These are phyloP conservation scores for Drosophila subquinaria DNA, from an alignment of 2,888 invertebrate genomes.

Conservation along the genomic window DNA sequence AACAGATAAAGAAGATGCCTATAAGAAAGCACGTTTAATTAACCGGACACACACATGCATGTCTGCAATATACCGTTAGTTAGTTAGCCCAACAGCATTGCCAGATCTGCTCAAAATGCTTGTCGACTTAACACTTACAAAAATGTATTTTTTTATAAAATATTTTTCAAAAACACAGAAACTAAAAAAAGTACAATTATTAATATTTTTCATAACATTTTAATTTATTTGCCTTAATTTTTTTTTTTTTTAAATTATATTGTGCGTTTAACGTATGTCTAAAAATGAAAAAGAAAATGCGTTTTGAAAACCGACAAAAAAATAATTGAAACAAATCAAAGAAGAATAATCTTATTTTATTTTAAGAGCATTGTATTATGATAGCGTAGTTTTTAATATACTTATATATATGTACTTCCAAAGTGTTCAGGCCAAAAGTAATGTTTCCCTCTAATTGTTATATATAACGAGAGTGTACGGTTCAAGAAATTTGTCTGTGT, in stretches of 20 bases:
- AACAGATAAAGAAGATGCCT: slow-evolving; percentile 52
- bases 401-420: slow-evolving; percentile 66
- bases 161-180: slow-evolving; percentile 48
- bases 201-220: slow-evolving; percentile 24
- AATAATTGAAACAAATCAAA: slow-evolving; percentile 15
- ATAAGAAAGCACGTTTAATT: slow-evolving; percentile 67
- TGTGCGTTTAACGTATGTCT: slow-evolving; percentile 49
- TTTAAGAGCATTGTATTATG: slow-evolving; percentile 50
- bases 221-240: slow-evolving; percentile 37
- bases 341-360: slow-evolving; percentile 18
- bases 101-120: slow-evolving; percentile 24
- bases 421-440: slow-evolving; percentile 81
- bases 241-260: slow-evolving; percentile 24
- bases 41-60: slow-evolving; percentile 37
- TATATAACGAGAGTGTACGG: slow-evolving; percentile 24
- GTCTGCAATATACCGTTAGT: slow-evolving; percentile 36
- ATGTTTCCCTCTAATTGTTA: slow-evolving; percentile 32
- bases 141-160: slow-evolving; percentile 26
- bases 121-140: slow-evolving; percentile 13
- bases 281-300: slow-evolving; percentile 28
- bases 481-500: slow-evolving; percentile 31
- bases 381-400: slow-evolving; percentile 48
- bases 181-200: slow-evolving; percentile 63
- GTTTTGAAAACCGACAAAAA: slow-evolving; percentile 56
- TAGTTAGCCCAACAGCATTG: slow-evolving; percentile 23